Evolutionary conservation across 2,888 invertebrate species (phyloP), one percentile per base, ranked within the genome.

Genomic region (Sminthurinus aureus): DNA sequence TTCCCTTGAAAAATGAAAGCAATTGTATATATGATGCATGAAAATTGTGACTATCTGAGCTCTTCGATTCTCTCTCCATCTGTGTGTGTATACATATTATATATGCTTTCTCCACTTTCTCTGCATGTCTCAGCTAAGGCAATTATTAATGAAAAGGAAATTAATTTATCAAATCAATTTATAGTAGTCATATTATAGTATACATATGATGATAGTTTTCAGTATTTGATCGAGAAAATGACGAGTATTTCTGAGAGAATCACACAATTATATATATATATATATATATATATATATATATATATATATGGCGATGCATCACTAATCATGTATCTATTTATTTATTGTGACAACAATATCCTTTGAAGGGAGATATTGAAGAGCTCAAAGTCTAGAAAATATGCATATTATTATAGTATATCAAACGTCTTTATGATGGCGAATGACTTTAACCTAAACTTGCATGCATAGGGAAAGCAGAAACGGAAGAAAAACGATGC

Each of bases 371-470:
- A 79, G 79, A 67, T 22, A 26, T 79, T 67, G 79, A 66, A 58
- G 79, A 79, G 79, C 79, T 79, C 52, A 79, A 79, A 67, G 79
- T 13, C 22, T n/a, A n/a, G n/a, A n/a, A 50, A 75, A 77, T 58
- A 58, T 77, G 22, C 58, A 77, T 38, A 38, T 38, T 38, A 38
- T 38, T 38, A 38, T 38, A 38, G n/a, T 38, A 38, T 6, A 38
- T 38, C 3, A 38, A 38, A 38, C 6, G 6, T 38, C 38, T 38
- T 38, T 38, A 38, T 38, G 38, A 38, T 38, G 38, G 38, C 6
- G 38, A 38, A 38, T 38, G 6, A 38, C 38, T 38, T 38, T 38
- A 38, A 38, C 38, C 38, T 38, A 38, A 38, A 38, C 38, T 38
- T 38, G 3, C 1, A 38, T 38, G 6, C 6, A 38, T 38, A 38